phyloP scores from a whole-genome alignment of 2,797 vertebrate species.

The Premnoplex brunnescens region DNA sequence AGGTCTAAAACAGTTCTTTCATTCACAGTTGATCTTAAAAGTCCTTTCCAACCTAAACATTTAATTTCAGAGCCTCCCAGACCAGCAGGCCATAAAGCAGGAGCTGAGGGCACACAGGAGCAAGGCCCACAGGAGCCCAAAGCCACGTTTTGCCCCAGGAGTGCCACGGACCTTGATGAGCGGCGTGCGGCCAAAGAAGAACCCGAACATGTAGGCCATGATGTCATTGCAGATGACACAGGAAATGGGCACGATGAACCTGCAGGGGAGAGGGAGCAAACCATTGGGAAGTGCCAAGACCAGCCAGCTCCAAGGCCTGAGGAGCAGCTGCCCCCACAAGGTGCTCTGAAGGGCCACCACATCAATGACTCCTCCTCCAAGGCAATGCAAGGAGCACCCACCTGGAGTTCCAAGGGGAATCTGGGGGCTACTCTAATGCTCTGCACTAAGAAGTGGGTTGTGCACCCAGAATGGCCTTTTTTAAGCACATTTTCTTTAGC shows the following conservation, averaged over 20 bases:
- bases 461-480: not conserved
- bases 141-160: rapidly evolving
- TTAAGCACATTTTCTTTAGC: not conserved
- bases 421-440: no score
- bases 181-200: slow-evolving; percentile 97
- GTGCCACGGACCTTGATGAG: slow-evolving; percentile 87
- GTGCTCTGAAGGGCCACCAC: not conserved
- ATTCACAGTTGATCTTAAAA: not conserved
- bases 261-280: slow-evolving; percentile 47
- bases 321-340: not conserved
- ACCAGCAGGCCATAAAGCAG: not conserved
- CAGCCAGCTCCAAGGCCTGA: not conserved
- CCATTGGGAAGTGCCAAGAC: not conserved
- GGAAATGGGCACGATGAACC: slow-evolving; percentile 99
- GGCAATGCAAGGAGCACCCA: not conserved
- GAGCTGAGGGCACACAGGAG: not conserved
- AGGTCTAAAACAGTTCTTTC: rapidly evolving
- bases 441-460: not conserved
- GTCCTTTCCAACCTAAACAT: not conserved
- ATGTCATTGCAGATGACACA: slow-evolving; percentile 99
- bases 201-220: slow-evolving; percentile 99
- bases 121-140: not conserved
- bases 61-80: not conserved
- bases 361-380: not conserved
- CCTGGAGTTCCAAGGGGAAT: not conserved